Evolutionary conservation across 2,113 vertebrate species (phyloP).

Genomic region (Alexandromys fortis): DNA sequence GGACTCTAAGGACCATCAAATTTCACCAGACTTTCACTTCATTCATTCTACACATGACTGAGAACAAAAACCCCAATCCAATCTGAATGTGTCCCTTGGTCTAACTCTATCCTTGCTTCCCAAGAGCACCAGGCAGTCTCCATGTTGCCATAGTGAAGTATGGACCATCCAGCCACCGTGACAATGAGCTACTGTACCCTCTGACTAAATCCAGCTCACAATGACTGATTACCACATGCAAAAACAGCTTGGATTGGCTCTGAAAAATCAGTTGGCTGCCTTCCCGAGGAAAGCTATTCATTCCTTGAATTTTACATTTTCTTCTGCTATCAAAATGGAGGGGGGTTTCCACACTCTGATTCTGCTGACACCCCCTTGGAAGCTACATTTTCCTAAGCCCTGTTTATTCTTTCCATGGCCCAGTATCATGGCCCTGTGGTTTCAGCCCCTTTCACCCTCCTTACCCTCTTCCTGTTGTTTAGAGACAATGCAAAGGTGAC

Average conservation of each 20-base stretch:
- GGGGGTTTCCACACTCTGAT: neutral
- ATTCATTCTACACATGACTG: neutral
- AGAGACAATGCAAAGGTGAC: neutral
- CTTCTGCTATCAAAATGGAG: neutral
- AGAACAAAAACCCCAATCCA: neutral
- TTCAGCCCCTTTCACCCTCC: neutral
- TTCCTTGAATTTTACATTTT: constrained; percentile 48
- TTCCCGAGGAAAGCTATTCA: constrained; percentile 29
- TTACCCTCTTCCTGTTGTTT: neutral
- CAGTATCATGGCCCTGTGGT: neutral
- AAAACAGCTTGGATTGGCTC: constrained; percentile 50
- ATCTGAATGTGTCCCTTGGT: neutral
- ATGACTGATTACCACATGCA: neutral
- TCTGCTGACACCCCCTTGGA: neutral
- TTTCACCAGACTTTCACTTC: neutral
- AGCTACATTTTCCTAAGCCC: neutral
- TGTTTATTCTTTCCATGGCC: constrained; percentile 24
- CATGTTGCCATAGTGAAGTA: constrained; percentile 58
- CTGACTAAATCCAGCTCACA: constrained; percentile 24
- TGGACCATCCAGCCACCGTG: neutral
- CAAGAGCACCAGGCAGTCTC: neutral
- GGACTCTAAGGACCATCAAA: neutral
- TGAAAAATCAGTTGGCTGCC: neutral
- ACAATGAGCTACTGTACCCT: constrained; percentile 77
- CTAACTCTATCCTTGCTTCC: neutral